phyloP scores from a whole-genome alignment of 2,888 invertebrate species.

The Drosophila greeni region DNA sequence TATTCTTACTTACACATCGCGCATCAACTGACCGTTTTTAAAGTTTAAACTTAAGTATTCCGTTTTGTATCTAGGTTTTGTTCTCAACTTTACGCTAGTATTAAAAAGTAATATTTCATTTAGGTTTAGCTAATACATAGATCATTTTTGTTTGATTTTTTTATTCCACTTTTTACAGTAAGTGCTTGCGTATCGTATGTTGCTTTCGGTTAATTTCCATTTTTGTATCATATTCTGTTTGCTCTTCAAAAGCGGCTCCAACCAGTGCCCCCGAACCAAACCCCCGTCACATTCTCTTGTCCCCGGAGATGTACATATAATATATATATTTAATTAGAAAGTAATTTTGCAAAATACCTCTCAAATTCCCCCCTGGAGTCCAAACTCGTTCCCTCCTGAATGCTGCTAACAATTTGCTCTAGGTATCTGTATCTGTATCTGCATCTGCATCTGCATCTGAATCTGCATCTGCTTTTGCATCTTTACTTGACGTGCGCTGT shows the following conservation, averaged over 20 bases:
- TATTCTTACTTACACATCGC: constrained; percentile 40
- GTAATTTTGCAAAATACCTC: constrained; percentile 3
- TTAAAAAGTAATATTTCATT: constrained; percentile 70
- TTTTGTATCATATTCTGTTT: constrained; percentile 14
- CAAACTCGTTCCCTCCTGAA: constrained; percentile 4
- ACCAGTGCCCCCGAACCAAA: constrained; percentile 33
- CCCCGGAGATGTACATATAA: constrained; percentile 4
- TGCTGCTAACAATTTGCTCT: constrained; percentile 47
- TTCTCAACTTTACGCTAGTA: constrained; percentile 62
- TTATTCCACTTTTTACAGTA: constrained; percentile 66
- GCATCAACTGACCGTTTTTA: constrained; percentile 29
- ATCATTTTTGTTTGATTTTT: constrained; percentile 49
- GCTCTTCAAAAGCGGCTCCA: constrained; percentile 21
- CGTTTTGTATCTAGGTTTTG: constrained; percentile 48
- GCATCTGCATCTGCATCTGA: constrained; percentile 21
- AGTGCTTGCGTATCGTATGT: constrained; percentile 51
- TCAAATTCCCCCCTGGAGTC: constrained; percentile 7
- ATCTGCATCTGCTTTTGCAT: no score
- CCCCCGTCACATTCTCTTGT: not conserved
- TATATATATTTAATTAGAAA: constrained; percentile 7
- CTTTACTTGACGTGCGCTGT: constrained; percentile 21
- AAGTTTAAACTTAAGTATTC: constrained; percentile 38
- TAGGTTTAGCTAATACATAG: constrained; percentile 66
- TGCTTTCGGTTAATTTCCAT: constrained; percentile 25
- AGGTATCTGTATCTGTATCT: constrained; percentile 37